Conservation (phyloP, 1,140 invertebrate species). For the Drosophila oshimai region DNA sequence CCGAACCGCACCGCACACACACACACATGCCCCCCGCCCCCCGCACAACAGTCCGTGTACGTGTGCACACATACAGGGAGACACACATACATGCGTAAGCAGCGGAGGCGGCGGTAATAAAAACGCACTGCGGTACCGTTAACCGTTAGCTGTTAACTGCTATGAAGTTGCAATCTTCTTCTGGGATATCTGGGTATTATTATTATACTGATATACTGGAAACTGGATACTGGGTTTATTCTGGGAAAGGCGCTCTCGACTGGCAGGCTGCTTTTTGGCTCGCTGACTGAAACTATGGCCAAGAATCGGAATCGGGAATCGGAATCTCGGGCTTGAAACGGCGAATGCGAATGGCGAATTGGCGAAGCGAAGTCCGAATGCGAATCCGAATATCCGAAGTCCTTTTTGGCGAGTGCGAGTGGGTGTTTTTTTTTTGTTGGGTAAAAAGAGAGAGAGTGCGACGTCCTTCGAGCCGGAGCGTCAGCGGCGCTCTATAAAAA, state of each 20-base stretch:
- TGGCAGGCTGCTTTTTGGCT: constrained; percentile 33
- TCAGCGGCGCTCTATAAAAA: constrained; percentile 17
- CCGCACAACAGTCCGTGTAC: not conserved
- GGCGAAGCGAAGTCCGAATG: constrained; percentile 5
- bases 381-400: constrained; percentile 31
- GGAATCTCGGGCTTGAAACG: constrained; percentile 25
- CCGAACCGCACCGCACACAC: constrained; percentile 8
- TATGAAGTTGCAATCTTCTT: not conserved
- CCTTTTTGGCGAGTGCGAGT: constrained; percentile 42
- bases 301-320: constrained; percentile 33
- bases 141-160: constrained; percentile 21
- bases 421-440: too few species aligned
- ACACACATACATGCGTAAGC: constrained; percentile 7
- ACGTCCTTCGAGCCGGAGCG: constrained; percentile 48
- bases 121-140: constrained; percentile 38
- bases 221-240: not conserved
- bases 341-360: constrained; percentile 8
- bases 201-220: too few species aligned
- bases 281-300: constrained; percentile 21
- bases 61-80: not conserved
- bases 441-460: too few species aligned
- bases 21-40: constrained; percentile 27
- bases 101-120: constrained; percentile 36
- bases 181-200: too few species aligned
- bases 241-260: constrained; percentile 24